Percentiles rank a stretch among this genome's conserved stretches.
phyloP scores from a whole-genome alignment of 2,113 vertebrate genomes.

The Himantopus leucocephalus region DNA sequence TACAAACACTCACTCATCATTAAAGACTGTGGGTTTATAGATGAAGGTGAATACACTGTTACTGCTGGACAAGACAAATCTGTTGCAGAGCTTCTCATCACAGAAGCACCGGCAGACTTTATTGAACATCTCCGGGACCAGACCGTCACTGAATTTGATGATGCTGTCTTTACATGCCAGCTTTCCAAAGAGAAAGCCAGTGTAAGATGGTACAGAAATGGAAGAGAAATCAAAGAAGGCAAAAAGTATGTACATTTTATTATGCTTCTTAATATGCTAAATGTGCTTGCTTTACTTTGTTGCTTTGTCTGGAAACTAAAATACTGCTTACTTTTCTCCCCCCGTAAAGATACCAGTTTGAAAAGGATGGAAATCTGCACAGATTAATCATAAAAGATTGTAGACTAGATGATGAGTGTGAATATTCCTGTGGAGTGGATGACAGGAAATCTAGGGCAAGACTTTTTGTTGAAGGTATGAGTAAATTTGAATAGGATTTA shows the following conservation, averaged over 20 bases:
- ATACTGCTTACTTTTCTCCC: not conserved
- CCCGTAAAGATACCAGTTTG: constrained; percentile 86
- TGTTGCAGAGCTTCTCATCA: constrained; percentile 90
- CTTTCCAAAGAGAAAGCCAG: constrained; percentile 91
- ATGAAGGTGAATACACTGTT: constrained; percentile 94
- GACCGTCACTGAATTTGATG: constrained; percentile 96
- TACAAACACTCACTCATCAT: constrained; percentile 91
- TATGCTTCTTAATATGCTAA: not conserved
- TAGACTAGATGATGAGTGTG: constrained; percentile 93
- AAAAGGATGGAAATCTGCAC: constrained; percentile 89
- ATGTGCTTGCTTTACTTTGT: not conserved
- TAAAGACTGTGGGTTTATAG: constrained; percentile 90
- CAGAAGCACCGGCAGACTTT: constrained; percentile 95
- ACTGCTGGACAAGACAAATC: constrained; percentile 89
- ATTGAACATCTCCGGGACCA: constrained; percentile 88
- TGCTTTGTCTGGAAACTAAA: constrained; percentile 16
- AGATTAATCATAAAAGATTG: constrained; percentile 89
- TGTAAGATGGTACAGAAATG: constrained; percentile 93
- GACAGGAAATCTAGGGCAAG: constrained; percentile 92
- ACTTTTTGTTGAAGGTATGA: constrained; percentile 93
- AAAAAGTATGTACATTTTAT: constrained; percentile 80
- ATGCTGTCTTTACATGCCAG: constrained; percentile 91
- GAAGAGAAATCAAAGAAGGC: constrained; percentile 92
- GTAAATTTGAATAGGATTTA: not conserved
- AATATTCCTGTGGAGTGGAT: constrained; percentile 96